Evolutionary conservation across 2,888 invertebrate genomes (phyloP), one percentile per base, ranked within the genome.

Genomic region (Rugalucina vietnamica): DNA sequence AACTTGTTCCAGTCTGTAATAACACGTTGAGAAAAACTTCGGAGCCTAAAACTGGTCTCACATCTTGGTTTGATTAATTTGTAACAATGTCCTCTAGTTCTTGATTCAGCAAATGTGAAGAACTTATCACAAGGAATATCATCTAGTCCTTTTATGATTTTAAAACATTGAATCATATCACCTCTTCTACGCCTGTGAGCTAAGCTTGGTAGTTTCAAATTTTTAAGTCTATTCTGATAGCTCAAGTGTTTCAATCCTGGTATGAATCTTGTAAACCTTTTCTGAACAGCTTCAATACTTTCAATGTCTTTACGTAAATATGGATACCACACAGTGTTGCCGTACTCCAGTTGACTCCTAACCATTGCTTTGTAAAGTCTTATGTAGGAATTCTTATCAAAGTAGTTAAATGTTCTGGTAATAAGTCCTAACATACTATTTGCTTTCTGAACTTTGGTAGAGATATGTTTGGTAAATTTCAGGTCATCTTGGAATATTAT

Each of bases 351-450:
- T 65, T 77, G 70, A 18, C 69, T 29, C 29, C 77, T 39, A 12
- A 78, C 71, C 32, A 72, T 34, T 29, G 78, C 78, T 54, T 49
- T 71, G 37, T 78, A 79, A n/a, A 79, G 37, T 36, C 37, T 60
- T 1, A 79, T 50, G 39, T 43, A 74, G n/a, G 74, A 65, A 32
- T 79, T n/a, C 49, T 74, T 79, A 12, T 79, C 57, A 4, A 79
- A 37, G 69, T 65, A 74, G 12, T 74, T 43, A 90, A 50, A 75
- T 43, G 50, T 34, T 73, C 75, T 69, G 10, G 14, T 43, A 1
- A 83, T 79, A 14, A 83, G 34, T 18, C 74, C 73, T 18, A 75
- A n/a, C 21, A 79, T 79, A 49, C 72, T 79, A 43, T 83, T 83
- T 18, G 79, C 76, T 60, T 83, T 83, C 29, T 79, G 77, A 43